Evolutionary conservation across 2,888 invertebrate species (phyloP).

Genomic region (Orthosia cruda): DNA sequence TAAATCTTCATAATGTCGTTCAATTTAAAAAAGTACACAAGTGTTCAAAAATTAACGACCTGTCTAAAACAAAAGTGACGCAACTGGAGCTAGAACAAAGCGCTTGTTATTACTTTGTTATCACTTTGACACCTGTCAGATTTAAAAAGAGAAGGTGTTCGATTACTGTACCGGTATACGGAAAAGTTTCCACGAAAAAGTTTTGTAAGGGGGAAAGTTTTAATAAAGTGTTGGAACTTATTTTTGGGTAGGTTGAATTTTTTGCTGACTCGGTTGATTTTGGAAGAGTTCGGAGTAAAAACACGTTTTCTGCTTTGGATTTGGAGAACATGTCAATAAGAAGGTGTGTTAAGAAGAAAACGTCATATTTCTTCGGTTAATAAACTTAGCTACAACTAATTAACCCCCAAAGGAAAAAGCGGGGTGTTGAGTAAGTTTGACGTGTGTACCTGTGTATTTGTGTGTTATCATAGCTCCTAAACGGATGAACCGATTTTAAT

Average conservation of each 20-base stretch:
- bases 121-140: constrained; percentile 66
- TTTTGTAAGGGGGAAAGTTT: constrained; percentile 51
- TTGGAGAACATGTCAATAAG: neutral
- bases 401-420: too few relatives aligned
- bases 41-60: constrained; percentile 20
- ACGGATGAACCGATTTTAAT: too few relatives aligned
- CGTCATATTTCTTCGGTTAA: neutral
- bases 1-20: neutral
- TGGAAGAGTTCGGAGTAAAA: neutral
- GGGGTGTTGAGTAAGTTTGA: too few relatives aligned
- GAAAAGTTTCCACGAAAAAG: constrained; percentile 41
- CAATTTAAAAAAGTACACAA: neutral
- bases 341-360: neutral
- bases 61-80: constrained; percentile 47
- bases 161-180: constrained; percentile 45
- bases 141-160: constrained; percentile 59
- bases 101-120: constrained; percentile 68
- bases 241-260: constrained; percentile 20
- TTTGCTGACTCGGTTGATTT: neutral
- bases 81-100: constrained; percentile 41
- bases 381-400: too few relatives aligned
- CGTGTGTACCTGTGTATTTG: too few relatives aligned
- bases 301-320: neutral
- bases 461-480: too few relatives aligned
- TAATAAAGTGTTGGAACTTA: constrained; percentile 52